Base-by-base conservation (phyloP, 2,113 vertebrate species). In the Lucifuga dentata region DNA sequence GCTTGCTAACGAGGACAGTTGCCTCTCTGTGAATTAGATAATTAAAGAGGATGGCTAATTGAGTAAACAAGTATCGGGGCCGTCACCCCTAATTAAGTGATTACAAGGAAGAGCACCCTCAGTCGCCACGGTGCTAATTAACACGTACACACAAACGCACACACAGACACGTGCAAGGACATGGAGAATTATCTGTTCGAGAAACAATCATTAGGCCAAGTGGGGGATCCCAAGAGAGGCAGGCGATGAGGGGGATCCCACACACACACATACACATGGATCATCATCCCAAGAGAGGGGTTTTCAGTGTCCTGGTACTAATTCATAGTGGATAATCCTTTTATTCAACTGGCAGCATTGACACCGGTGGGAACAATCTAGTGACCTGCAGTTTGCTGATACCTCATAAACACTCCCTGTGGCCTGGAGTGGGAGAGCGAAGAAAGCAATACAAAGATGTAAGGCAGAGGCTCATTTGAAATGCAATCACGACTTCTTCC, bases 31-130 rank as follows among this genome's bases (percentile, higher is more conserved):
- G 95, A 97, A 95, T 95, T 94, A 93, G 94, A 94, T 97, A 96
- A 98, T 98, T 96, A 97, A 97, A 95, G 94, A 95, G 95, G 95
- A 97, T 94, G 91, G 94, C 94, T 94, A 96, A 97, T 97, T 96
- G 96, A 96, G 95, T 96, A 97, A 98, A 98, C 95, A 97, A 92
- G 93, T 94, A 92, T 93, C 90, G 84, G 90, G 94, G 93, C 93
- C 93, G 92, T 96, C 95, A 97, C 95, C 96, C 95, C 93, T 97
- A 97, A 98, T 98, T 98, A 98, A 94, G 92, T 93, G 93, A 95
- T 97, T 93, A 95, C 91, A 83, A 94, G 94, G 95, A 96, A 94
- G 95, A 95, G 94, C 94, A 94, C 93, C 89, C 93, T 93, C 93
- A 78, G 93, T 92, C 90, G 12, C 63, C 80, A 45, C 74, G 69